These are phyloP conservation scores for Ispidina picta DNA, from an alignment of 2,797 vertebrate species.

Conservation along the genomic window DNA sequence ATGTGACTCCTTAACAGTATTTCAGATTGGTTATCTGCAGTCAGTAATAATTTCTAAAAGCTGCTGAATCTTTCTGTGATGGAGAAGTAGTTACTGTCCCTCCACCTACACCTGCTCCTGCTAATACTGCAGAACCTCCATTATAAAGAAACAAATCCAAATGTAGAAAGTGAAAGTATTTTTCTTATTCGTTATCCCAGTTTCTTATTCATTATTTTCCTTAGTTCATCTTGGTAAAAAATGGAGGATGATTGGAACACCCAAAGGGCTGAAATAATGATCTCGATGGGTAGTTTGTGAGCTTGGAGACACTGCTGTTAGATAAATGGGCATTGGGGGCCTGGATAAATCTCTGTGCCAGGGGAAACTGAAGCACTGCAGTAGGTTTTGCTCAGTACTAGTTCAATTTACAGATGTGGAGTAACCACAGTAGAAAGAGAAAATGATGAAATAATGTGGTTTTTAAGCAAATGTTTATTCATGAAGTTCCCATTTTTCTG, in stretches of 20 bases:
- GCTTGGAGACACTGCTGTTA: not conserved
- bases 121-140: fast-evolving
- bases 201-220: not conserved
- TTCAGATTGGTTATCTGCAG: not conserved
- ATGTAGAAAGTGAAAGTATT: not conserved
- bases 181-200: not conserved
- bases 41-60: not conserved
- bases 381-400: not conserved
- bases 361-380: not conserved
- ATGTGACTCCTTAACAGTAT: not conserved
- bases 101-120: not conserved
- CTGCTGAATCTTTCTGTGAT: not conserved
- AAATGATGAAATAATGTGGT: slow-evolving; percentile 38
- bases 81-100: not conserved
- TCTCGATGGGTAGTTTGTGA: not conserved
- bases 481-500: slow-evolving; percentile 35
- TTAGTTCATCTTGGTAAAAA: not conserved
- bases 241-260: not conserved
- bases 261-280: slow-evolving; percentile 5
- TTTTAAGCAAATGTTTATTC: slow-evolving; percentile 74
- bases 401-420: slow-evolving; percentile 19
- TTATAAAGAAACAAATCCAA: not conserved
- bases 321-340: not conserved
- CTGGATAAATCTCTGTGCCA: not conserved
- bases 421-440: not conserved